Evolutionary conservation across 2,113 vertebrate species (phyloP).

Genomic region (Datnioides undecimradiatus): DNA sequence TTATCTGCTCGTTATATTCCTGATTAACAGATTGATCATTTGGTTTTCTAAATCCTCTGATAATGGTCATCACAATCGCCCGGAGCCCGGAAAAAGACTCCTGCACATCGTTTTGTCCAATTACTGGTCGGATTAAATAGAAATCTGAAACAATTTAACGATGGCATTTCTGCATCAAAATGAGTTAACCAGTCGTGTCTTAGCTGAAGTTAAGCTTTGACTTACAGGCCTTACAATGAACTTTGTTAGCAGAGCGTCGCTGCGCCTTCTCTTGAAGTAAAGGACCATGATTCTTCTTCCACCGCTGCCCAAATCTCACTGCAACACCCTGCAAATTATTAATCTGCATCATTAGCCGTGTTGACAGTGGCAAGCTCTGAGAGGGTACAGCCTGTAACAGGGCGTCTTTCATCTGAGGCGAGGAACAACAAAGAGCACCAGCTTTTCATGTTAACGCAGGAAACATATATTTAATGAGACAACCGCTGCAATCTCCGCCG

Average conservation of each 20-base stretch:
- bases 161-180: too few species aligned
- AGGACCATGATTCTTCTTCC: neutral
- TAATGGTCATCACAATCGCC: too few species aligned
- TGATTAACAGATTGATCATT: too few species aligned
- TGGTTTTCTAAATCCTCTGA: too few species aligned
- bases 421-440: slow-evolving; percentile 47
- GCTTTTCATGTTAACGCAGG: slow-evolving; percentile 64
- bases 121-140: too few species aligned
- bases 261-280: neutral
- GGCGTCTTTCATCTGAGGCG: slow-evolving; percentile 54
- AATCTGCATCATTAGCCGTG: slow-evolving; percentile 44
- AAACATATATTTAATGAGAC: slow-evolving; percentile 73
- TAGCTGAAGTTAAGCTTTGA: neutral
- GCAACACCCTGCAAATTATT: slow-evolving; percentile 67
- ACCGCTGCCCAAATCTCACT: slow-evolving; percentile 43
- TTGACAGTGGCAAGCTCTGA: slow-evolving; percentile 45
- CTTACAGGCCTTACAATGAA: neutral
- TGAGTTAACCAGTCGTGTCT: too few species aligned
- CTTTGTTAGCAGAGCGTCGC: neutral
- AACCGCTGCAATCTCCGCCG: slow-evolving; percentile 59
- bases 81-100: too few species aligned
- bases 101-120: too few species aligned
- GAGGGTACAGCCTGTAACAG: slow-evolving; percentile 46
- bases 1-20: neutral
- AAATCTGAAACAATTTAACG: too few species aligned